Base-by-base conservation (phyloP, 2,797 vertebrate genomes). In the Acrossocheilus fasciatus region DNA sequence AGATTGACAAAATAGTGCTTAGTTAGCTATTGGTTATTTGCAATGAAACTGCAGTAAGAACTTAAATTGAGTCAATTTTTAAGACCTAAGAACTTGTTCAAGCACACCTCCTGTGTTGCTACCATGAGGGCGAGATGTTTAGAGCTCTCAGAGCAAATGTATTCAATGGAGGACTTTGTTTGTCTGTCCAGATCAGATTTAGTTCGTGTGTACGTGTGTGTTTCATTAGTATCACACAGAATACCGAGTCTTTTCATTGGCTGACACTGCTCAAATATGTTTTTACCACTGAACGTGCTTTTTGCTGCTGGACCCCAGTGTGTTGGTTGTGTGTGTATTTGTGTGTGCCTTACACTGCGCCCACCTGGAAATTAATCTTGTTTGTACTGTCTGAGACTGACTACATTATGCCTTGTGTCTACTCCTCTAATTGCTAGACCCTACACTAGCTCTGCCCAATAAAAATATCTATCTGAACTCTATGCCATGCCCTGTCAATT, bases 221-320 rank as follows among this genome's bases (percentile, higher is more conserved):
- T 89, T 86, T 89, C 78, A 88, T 89, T 87, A 89, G 82, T 79
- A 47, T 85, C 26, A 85, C 78, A 4, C 59, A 80, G 80, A 90
- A 90, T 85, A 87, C 85, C 45, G 20, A 87, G 85, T 81, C 80
- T 57, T 84, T 90, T 88, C 87, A 90, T 75, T 85, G 83, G 39
- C 36, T 50, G 43, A 87, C 69, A 62, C 23, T 77, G 75, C 83
- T 83, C 83, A 86, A 81, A 87, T 85, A 85, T 88, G 85, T 81
- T 74, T 88, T 90, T 80, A 88, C 88, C 87, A 76, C 80, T 43
- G 74, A 88, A 77, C 87, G 70, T 90, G 85, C 81, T 47, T 88
- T 88, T 81, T n/a, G 34, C 74, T 57, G 26, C 85, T 87, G 78
- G 78, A 81, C 43, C 39, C 10, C 17, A 30, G 41, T 41, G 18